These are phyloP conservation scores for Pterostichus niger DNA, from an alignment of 2,888 invertebrate genomes.

Conservation along the genomic window DNA sequence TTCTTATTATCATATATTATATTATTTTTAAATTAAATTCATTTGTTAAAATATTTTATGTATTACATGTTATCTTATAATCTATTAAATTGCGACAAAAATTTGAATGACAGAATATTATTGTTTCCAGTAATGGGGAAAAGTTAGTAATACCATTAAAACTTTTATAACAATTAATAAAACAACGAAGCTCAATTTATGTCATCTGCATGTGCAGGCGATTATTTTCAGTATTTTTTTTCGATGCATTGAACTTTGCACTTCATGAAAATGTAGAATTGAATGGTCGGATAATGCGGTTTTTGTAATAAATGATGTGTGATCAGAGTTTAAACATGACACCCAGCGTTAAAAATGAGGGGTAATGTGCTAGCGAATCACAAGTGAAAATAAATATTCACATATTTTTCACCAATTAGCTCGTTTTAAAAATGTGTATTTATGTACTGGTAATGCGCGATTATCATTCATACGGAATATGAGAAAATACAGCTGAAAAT, in stretches of 20 bases:
- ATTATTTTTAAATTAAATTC: too few relatives aligned
- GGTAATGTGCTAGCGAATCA: neutral
- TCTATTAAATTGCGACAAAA: neutral
- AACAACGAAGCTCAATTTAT: conserved; percentile 13
- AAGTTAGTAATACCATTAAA: too few relatives aligned
- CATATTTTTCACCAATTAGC: conserved; percentile 26
- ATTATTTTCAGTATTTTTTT: conserved; percentile 7
- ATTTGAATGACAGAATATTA: neutral
- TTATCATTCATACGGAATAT: conserved; percentile 25
- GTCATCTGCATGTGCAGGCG: conserved; percentile 23
- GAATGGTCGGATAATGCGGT: conserved; percentile 37
- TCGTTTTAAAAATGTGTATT: neutral
- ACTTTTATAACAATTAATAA: too few relatives aligned
- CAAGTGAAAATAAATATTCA: conserved; percentile 35
- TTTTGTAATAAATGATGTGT: conserved; percentile 46
- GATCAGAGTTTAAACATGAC: conserved; percentile 37
- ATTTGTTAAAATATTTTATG: too few relatives aligned
- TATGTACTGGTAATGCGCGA: conserved; percentile 22
- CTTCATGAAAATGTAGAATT: conserved; percentile 42
- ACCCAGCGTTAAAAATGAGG: conserved; percentile 8
- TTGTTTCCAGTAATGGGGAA: neutral
- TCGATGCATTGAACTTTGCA: conserved; percentile 8
- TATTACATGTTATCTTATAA: too few relatives aligned
- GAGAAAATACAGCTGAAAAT: conserved; percentile 19
- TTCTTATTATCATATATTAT: too few relatives aligned